A percentile compares a stretch with the other conserved stretches of the same genome.
Evolutionary conservation across 2,797 vertebrate genomes (phyloP).

Genomic region (Thunnus albacares): DNA sequence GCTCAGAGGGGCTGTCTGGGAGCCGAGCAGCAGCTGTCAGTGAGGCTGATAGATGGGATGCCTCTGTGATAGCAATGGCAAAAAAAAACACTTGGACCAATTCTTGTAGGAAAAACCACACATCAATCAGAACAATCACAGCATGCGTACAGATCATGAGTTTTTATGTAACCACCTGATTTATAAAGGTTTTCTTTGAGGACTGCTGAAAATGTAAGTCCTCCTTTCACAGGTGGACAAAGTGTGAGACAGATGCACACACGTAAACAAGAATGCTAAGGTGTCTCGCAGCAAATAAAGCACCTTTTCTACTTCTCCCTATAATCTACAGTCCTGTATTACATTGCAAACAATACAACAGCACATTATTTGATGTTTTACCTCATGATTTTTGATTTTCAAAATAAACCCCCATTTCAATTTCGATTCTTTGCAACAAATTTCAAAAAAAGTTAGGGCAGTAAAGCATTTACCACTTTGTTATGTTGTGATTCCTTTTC

Average conservation of each 20-base stretch:
- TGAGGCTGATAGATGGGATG: constrained; percentile 58
- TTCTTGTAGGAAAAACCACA: constrained; percentile 17
- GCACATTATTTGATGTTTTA: too few species aligned
- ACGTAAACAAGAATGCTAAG: constrained; percentile 1
- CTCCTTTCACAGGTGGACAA: constrained; percentile 13
- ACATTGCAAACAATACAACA: too few species aligned
- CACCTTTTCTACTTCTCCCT: constrained; percentile 24
- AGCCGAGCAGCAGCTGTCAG: constrained; percentile 52
- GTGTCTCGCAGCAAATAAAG: constrained; percentile 7
- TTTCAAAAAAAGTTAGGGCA: too few species aligned
- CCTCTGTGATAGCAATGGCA: constrained; percentile 48
- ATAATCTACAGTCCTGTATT: constrained; percentile 15
- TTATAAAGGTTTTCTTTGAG: constrained; percentile 18
- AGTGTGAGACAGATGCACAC: background rate
- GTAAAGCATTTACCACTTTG: too few species aligned
- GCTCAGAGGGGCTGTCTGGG: constrained; percentile 28
- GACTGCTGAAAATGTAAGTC: constrained; percentile 8
- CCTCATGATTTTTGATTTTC: background rate
- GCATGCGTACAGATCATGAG: background rate
- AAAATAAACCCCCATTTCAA: too few species aligned
- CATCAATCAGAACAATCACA: background rate
- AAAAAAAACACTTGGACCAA: constrained; percentile 11
- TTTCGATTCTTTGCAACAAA: too few species aligned
- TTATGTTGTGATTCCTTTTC: too few species aligned
- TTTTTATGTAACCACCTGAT: constrained; percentile 9